phyloP scores from a whole-genome alignment of 2,888 invertebrate species.

The Cantharis lateralis region DNA sequence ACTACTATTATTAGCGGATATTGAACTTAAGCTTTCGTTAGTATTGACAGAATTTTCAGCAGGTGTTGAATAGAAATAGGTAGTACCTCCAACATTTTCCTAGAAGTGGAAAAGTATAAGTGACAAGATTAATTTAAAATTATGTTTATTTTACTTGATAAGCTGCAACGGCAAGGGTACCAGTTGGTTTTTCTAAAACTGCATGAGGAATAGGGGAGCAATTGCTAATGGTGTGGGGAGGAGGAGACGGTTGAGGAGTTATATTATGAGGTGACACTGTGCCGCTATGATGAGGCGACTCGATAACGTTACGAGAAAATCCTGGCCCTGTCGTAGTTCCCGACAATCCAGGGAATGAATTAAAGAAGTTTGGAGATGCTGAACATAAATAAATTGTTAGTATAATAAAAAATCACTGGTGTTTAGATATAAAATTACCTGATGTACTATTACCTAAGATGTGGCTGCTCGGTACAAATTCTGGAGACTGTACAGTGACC shows the following conservation, averaged over 20 bases:
- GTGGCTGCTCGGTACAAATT: conserved; percentile 58
- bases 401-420: not conserved
- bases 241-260: conserved; percentile 59
- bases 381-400: conserved; percentile 12
- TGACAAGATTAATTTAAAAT: not conserved
- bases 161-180: conserved; percentile 46
- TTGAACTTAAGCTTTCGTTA: conserved; percentile 51
- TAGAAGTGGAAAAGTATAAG: conserved; percentile 55
- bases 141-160: conserved; percentile 47
- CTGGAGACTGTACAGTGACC: conserved; percentile 60
- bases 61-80: conserved; percentile 84
- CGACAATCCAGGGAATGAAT: conserved; percentile 48
- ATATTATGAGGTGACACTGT: conserved; percentile 53
- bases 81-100: conserved; percentile 93
- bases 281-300: conserved; percentile 49
- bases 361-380: conserved; percentile 54
- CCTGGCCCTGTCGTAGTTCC: conserved; percentile 41
- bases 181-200: conserved; percentile 45
- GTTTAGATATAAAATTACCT: conserved; percentile 20
- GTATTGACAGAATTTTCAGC: conserved; percentile 56
- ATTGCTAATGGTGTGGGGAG: conserved; percentile 49
- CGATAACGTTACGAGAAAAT: conserved; percentile 41
- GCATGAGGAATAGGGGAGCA: conserved; percentile 53
- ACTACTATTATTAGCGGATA: conserved; percentile 47
- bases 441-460: conserved; percentile 40